Conservation (phyloP, 2,797 vertebrate species). For the Gallirallus australis region DNA sequence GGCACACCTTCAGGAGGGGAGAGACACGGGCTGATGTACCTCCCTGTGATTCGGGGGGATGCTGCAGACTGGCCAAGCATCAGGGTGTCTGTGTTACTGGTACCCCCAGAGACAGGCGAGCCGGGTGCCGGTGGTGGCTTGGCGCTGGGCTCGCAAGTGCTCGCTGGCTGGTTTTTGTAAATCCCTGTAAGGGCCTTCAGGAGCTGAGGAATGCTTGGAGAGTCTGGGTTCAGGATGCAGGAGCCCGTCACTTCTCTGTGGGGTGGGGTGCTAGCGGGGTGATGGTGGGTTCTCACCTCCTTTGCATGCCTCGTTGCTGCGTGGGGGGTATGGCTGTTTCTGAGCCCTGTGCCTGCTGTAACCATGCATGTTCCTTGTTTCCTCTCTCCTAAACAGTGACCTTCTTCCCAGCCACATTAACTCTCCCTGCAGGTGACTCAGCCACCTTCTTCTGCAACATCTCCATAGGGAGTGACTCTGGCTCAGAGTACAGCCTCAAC, state of each 20-base stretch:
- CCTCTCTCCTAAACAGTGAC: conserved; percentile 39
- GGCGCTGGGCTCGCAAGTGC: neutral
- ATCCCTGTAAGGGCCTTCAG: neutral
- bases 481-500: neutral
- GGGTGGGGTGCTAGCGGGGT: rapidly evolving
- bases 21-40: neutral
- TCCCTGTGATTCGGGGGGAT: neutral
- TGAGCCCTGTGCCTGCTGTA: neutral
- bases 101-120: neutral
- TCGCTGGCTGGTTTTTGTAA: neutral
- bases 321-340: rapidly evolving
- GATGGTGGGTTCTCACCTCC: neutral
- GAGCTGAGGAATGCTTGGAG: rapidly evolving
- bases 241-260: neutral
- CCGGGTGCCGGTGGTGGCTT: rapidly evolving
- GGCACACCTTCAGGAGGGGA: neutral
- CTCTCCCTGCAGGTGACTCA: neutral
- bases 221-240: neutral
- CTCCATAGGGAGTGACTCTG: neutral
- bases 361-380: neutral
- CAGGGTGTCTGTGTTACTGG: neutral
- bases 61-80: neutral
- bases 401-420: neutral
- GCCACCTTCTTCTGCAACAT: conserved; percentile 65
- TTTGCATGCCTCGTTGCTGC: neutral